Percentiles rank a stretch among this genome's conserved stretches.
Evolutionary conservation across 2,113 vertebrate genomes (phyloP).

Genomic region (Oxyruncus cristatus): DNA sequence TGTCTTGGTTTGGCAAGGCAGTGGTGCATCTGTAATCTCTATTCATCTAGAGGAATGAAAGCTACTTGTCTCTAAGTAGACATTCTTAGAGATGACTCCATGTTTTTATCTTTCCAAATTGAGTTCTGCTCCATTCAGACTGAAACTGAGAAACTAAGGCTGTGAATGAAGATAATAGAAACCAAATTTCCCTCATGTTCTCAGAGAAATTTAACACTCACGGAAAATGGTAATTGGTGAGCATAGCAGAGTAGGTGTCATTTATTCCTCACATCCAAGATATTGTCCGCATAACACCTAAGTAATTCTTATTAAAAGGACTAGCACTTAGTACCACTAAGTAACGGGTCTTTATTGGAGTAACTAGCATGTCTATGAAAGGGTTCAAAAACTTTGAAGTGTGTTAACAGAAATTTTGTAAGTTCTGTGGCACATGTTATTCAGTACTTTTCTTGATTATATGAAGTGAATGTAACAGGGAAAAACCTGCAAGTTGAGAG

Average conservation of each 20-base stretch:
- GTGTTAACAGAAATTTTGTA: not conserved
- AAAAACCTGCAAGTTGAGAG: not conserved
- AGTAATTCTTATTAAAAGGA: not conserved
- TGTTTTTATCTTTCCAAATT: not conserved
- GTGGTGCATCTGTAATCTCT: not conserved
- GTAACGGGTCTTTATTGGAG: fast-evolving
- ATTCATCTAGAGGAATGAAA: not conserved
- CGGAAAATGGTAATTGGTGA: not conserved
- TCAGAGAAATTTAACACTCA: not conserved
- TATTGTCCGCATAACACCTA: not conserved
- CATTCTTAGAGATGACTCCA: not conserved
- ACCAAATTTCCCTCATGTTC: not conserved
- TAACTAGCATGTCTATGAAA: not conserved
- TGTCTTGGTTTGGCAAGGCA: not conserved
- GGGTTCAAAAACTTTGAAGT: fast-evolving
- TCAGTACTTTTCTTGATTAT: not conserved
- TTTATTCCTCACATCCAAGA: not conserved
- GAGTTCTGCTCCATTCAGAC: not conserved
- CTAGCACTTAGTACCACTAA: not conserved
- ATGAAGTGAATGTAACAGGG: not conserved
- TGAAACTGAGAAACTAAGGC: not conserved
- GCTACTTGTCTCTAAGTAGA: not conserved
- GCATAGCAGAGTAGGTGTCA: not conserved
- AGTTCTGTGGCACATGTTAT: fast-evolving
- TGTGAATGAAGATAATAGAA: not conserved